Conservation (phyloP, 2,888 invertebrate genomes). For the Polia nebulosa region DNA sequence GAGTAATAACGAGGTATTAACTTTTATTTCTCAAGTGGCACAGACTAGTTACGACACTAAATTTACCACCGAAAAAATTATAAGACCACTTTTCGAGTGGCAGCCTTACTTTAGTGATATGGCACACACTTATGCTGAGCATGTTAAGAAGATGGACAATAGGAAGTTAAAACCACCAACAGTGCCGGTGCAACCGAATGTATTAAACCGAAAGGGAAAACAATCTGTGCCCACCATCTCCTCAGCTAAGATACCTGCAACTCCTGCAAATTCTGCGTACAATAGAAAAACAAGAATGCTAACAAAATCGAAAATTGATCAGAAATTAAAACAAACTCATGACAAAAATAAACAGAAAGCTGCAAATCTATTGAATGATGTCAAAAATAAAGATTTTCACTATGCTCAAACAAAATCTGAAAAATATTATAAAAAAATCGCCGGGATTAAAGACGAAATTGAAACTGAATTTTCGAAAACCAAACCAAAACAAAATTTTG, state of each 20-base stretch:
- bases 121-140: conserved; percentile 80
- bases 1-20: conserved; percentile 84
- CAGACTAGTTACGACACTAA: conserved; percentile 87
- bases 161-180: conserved; percentile 80
- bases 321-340: conserved; percentile 78
- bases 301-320: conserved; percentile 81
- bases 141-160: conserved; percentile 77
- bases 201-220: conserved; percentile 78
- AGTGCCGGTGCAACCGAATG: conserved; percentile 80
- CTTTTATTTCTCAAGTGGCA: conserved; percentile 85
- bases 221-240: conserved; percentile 43
- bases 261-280: conserved; percentile 78
- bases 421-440: conserved; percentile 72
- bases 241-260: conserved; percentile 63
- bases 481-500: conserved; percentile 67
- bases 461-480: conserved; percentile 69
- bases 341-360: conserved; percentile 84
- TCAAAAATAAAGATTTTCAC: conserved; percentile 77
- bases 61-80: conserved; percentile 88
- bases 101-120: conserved; percentile 86
- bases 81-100: conserved; percentile 87
- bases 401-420: conserved; percentile 79
- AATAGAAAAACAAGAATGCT: conserved; percentile 78
- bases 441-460: conserved; percentile 74
- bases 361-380: conserved; percentile 75